These are phyloP conservation scores for Chymomyza fuscimana DNA, from an alignment of 2,888 invertebrate species.

Conservation along the genomic window DNA sequence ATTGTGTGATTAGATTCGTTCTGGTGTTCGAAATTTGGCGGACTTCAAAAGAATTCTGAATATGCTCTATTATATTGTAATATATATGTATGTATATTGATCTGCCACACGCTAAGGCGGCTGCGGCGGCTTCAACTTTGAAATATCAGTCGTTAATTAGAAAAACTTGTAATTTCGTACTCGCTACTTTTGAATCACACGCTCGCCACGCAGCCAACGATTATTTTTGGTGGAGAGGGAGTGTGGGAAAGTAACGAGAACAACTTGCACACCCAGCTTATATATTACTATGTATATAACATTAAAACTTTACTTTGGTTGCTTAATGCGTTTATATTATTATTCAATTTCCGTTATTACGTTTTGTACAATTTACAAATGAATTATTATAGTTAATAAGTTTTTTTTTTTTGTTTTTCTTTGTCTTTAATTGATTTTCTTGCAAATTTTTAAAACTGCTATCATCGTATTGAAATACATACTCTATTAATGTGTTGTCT, in stretches of 20 bases:
- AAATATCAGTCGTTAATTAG: constrained; percentile 57
- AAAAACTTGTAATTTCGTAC: not conserved
- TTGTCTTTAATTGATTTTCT: constrained; percentile 33
- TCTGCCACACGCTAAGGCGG: not conserved
- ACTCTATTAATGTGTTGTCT: not conserved
- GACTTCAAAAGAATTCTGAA: not conserved
- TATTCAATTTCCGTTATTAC: constrained; percentile 25
- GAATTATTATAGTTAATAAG: constrained; percentile 21
- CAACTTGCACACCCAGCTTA: not conserved
- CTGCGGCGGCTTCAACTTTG: constrained; percentile 16
- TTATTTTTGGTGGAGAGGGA: not conserved
- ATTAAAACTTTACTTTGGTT: constrained; percentile 48
- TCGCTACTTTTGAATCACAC: not conserved
- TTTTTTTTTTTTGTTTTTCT: constrained; percentile 14
- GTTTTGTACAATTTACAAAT: constrained; percentile 69
- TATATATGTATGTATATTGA: not conserved
- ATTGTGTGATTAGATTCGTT: not conserved
- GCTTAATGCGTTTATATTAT: constrained; percentile 4
- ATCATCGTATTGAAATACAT: not conserved
- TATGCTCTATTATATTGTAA: constrained; percentile 1
- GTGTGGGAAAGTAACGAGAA: not conserved
- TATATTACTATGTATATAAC: constrained; percentile 37
- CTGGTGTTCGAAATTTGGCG: not conserved
- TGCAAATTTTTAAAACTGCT: constrained; percentile 6
- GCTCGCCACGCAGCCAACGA: not conserved